Evolutionary conservation across 2,888 invertebrate genomes (phyloP).

Genomic region (Oscheius onirici): DNA sequence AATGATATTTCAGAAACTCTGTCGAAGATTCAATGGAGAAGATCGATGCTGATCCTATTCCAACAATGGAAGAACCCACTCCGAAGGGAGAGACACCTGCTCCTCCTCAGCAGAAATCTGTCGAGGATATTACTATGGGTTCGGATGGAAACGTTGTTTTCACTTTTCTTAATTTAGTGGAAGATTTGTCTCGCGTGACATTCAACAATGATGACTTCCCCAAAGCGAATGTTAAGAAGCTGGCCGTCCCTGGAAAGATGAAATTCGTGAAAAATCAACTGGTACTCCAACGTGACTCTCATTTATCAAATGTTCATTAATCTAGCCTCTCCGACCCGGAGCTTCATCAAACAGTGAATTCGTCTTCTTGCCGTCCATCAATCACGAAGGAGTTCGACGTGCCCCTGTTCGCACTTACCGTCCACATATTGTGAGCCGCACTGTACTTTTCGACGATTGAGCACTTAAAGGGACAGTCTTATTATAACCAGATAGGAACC

Average conservation of each 20-base stretch:
- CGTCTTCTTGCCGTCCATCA: slow-evolving; percentile 43
- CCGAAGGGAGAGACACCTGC: slow-evolving; percentile 5
- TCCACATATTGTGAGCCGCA: slow-evolving; percentile 60
- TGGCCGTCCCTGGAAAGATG: slow-evolving; percentile 34
- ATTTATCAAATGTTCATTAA: not conserved
- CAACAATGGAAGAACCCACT: not conserved
- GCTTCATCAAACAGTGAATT: slow-evolving; percentile 28
- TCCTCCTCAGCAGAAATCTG: not conserved
- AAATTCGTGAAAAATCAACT: slow-evolving; percentile 51
- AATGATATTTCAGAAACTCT: slow-evolving; percentile 6
- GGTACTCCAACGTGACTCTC: slow-evolving; percentile 32
- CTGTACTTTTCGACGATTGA: slow-evolving; percentile 35
- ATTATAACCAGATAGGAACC: no score
- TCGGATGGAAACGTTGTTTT: not conserved
- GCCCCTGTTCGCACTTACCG: slow-evolving; percentile 54
- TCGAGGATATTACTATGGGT: slow-evolving; percentile 34
- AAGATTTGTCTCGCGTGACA: slow-evolving; percentile 31
- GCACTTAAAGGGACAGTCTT: no score
- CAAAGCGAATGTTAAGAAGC: slow-evolving; percentile 38
- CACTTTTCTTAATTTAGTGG: not conserved
- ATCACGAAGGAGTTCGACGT: slow-evolving; percentile 48
- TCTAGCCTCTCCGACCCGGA: slow-evolving; percentile 31
- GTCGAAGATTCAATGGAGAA: slow-evolving; percentile 15
- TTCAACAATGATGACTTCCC: slow-evolving; percentile 42
- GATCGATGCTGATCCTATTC: not conserved